Evolutionary conservation across 2,113 vertebrate species (phyloP), one percentile per base, ranked within the genome.

Genomic region (Hippocampus comes): DNA sequence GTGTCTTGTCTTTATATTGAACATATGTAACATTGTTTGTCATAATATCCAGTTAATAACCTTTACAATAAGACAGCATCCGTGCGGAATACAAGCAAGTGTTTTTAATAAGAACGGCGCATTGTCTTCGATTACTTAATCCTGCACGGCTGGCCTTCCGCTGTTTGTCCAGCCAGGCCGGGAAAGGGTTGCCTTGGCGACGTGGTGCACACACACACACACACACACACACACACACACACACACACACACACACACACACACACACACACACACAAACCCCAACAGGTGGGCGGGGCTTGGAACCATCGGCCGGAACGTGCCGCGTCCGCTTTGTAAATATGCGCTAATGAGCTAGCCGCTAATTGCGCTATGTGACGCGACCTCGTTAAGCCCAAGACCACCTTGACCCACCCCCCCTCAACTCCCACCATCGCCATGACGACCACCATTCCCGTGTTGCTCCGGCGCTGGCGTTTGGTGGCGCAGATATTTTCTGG

Each of bases 161-260:
- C 67, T 86, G 82, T 89, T 85, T 84, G 86, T 74, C 79, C 82
- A 70, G 76, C 12, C 21, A 79, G 76, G 71, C 78, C 77, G 84
- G 82, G 87, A 88, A 69, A 61, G 69, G 63, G 85, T 85, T 90
- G 75, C 87, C 84, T 78, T 78, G 72, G 84, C 84, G 17, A 51
- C 17, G 17, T 20, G 56, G 21, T 21, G 2, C 5, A 0, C 15
- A 1, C 59, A 9, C 27, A 61, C 59, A 27, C 25, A 15, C 25
- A 27, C 14, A 15, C 25, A 27, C 14, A 9, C 5, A 9, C 11
- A 10, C 42, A 17, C 14, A 12, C 8, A 10, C 9, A 23, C 55
- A 23, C 14, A 14, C 11, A 27, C 25, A 57, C 56, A 59, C n/a
- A 23, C 53, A 23, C 21, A n/a, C 7, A 56, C 11, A 59, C 23